Conservation (phyloP, 2,888 invertebrate genomes). For the Macrophya annulata region DNA sequence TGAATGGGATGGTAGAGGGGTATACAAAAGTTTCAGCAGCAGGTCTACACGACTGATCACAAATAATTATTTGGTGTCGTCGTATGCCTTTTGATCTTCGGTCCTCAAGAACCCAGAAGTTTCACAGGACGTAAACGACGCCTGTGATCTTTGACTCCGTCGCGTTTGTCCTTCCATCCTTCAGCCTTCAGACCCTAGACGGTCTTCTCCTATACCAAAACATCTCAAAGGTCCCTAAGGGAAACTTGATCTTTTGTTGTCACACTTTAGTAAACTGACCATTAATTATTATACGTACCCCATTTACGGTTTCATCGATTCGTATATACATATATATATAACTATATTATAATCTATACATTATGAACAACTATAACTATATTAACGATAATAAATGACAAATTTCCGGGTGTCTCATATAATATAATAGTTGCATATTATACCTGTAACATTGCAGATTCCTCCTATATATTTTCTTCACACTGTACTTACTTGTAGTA, state of each 20-base stretch:
- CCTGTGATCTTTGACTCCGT: constrained; percentile 25
- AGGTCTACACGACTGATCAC: neutral
- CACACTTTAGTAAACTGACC: constrained; percentile 2
- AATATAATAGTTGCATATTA: neutral
- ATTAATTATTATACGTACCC: neutral
- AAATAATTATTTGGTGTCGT: constrained; percentile 2
- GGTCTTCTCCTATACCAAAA: neutral
- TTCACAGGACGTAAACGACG: neutral
- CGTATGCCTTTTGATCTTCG: constrained; percentile 17
- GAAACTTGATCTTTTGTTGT: constrained; percentile 15
- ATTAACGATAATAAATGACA: neutral
- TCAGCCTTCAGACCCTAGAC: neutral
- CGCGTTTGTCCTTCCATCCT: constrained; percentile 17
- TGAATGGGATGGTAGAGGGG: neutral
- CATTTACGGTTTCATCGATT: neutral
- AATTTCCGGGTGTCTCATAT: neutral
- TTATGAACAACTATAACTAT: neutral
- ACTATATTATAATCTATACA: neutral
- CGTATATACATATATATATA: neutral
- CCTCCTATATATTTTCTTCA: neutral
- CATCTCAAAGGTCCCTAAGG: neutral
- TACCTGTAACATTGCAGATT: neutral
- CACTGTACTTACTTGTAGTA: neutral
- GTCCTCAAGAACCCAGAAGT: neutral
- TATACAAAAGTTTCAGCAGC: neutral